Percentiles rank a stretch among this genome's conserved stretches.
Evolutionary conservation across 2,797 vertebrate genomes (phyloP).

Genomic region (Phataginus tetradactyla): DNA sequence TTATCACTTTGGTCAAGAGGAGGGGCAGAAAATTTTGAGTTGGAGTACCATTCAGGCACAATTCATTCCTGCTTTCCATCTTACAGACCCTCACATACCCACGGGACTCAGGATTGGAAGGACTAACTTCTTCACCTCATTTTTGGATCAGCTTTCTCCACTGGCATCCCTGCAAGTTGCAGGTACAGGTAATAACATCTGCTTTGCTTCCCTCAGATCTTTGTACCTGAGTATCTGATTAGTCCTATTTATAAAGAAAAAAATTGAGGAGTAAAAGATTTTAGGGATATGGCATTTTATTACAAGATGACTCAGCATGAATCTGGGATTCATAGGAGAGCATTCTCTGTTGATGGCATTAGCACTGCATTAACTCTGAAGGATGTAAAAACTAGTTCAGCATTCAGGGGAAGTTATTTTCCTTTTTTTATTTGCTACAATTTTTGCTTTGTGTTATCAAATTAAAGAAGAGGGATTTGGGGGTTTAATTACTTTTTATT

Average conservation of each 20-base stretch:
- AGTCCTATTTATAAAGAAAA: neutral
- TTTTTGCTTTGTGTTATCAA: conserved; percentile 5
- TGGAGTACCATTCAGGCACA: neutral
- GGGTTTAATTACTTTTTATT: neutral
- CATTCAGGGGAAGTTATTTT: neutral
- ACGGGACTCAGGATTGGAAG: neutral
- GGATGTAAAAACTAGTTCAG: neutral
- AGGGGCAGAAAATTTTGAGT: conserved; percentile 8
- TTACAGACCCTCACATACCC: rapidly evolving
- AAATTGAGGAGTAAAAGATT: neutral
- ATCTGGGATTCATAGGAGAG: neutral
- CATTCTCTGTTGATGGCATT: neutral
- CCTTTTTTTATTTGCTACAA: neutral
- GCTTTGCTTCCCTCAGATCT: neutral
- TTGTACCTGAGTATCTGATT: neutral
- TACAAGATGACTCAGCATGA: neutral
- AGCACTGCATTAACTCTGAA: neutral
- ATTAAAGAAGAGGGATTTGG: neutral
- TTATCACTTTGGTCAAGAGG: conserved; percentile 58
- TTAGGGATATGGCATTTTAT: neutral
- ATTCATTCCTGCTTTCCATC: neutral
- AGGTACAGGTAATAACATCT: conserved; percentile 36
- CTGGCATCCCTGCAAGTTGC: neutral
- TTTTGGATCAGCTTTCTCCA: neutral
- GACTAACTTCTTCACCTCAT: neutral